These are phyloP conservation scores for Macrosiphum euphorbiae DNA, from an alignment of 2,888 invertebrate genomes.

Conservation along the genomic window DNA sequence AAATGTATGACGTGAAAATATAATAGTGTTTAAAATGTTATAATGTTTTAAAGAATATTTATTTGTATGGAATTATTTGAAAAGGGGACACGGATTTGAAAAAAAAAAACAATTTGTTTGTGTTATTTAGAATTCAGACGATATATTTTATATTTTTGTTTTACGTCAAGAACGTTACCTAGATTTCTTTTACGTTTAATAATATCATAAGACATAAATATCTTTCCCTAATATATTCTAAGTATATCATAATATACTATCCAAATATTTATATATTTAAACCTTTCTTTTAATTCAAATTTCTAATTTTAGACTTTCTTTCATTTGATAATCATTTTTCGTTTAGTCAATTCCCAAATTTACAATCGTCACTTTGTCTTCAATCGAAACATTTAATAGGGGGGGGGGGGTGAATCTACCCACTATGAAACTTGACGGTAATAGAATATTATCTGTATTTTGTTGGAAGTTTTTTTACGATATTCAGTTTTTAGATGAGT, in stretches of 20 bases:
- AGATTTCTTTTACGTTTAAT: neutral
- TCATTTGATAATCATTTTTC: neutral
- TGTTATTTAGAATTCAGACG: neutral
- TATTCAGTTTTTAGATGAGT: too few species aligned
- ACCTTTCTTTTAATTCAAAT: neutral
- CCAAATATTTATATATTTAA: too few species aligned
- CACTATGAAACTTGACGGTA: too few species aligned
- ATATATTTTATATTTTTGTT: neutral
- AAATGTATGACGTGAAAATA: neutral
- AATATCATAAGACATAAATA: neutral
- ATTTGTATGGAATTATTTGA: neutral
- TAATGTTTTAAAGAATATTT: neutral
- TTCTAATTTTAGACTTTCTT: fast-evolving
- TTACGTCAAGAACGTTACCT: neutral
- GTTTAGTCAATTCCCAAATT: neutral
- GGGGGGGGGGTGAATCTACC: too few species aligned
- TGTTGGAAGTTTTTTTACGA: too few species aligned
- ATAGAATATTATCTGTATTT: too few species aligned
- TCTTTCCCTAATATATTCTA: neutral
- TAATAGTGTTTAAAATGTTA: neutral
- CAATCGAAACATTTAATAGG: too few species aligned
- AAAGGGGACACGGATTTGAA: neutral
- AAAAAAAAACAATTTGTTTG: neutral
- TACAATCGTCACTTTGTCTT: neutral
- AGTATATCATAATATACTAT: neutral